phyloP scores from a whole-genome alignment of 2,888 invertebrate species.

The Amphiduros pacificus region DNA sequence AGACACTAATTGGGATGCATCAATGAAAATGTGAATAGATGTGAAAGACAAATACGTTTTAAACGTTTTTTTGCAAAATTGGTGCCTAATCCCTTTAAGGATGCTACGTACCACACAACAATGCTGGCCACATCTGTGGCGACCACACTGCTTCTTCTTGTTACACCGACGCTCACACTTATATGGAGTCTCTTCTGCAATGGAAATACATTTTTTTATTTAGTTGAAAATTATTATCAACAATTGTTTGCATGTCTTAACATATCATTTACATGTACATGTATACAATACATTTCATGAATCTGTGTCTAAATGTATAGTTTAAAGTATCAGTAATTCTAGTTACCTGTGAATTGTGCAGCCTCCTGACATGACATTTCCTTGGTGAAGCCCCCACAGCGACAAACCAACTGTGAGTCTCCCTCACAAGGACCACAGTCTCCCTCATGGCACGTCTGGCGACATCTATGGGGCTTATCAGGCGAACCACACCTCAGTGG shows the following conservation, averaged over 20 bases:
- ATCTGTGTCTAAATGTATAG: not conserved
- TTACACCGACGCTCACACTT: slow-evolving; percentile 86
- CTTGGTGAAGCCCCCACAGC: slow-evolving; percentile 65
- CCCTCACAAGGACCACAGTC: slow-evolving; percentile 72
- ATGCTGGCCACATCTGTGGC: slow-evolving; percentile 76
- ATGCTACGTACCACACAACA: slow-evolving; percentile 73
- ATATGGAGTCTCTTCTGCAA: slow-evolving; percentile 29
- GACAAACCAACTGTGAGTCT: slow-evolving; percentile 42
- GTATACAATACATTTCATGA: not conserved
- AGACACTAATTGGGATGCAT: no score
- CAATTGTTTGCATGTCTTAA: not conserved
- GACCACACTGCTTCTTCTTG: slow-evolving; percentile 65
- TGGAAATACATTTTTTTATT: no score
- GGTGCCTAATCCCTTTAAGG: no score
- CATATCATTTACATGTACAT: no score
- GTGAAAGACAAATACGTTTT: no score
- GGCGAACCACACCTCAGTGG: slow-evolving; percentile 70
- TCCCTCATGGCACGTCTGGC: slow-evolving; percentile 76
- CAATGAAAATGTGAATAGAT: no score
- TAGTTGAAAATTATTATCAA: not conserved
- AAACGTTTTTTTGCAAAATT: no score
- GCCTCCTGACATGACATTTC: slow-evolving; percentile 50
- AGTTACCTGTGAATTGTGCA: slow-evolving; percentile 38
- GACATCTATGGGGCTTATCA: slow-evolving; percentile 71
- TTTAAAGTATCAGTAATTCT: not conserved